Evolutionary conservation across 2,797 vertebrate genomes (phyloP), one percentile per base, ranked within the genome.

Genomic region (Anguilla anguilla): DNA sequence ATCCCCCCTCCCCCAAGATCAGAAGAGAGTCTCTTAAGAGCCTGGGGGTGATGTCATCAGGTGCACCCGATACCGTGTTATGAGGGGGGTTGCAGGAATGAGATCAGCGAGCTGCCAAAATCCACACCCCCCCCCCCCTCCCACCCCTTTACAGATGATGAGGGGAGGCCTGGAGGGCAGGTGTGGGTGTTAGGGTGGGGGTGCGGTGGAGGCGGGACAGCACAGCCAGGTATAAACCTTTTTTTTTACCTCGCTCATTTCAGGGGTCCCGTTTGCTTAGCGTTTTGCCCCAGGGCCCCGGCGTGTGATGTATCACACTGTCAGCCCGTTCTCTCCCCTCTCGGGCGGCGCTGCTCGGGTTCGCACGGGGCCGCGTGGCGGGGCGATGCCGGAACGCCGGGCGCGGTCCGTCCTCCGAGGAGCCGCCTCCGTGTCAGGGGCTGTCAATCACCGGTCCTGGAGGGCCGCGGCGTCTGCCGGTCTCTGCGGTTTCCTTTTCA

Each of bases 1-100:
- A 67, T 25, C 84, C 81, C 35, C 72, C 61, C 81, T 85, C 72
- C 84, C 86, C 25, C 61, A 2, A 25, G 19, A 64, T 64, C 61
- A 64, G 61, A 9, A 53, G 39, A 49, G 55, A 51, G 35, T 15
- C 11, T 46, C 69, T 2, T 7, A 1, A 49, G 77, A 49, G 25
- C 7, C 39, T 25, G 19, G 77, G 22, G 77, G n/a, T 49, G 77
- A 81, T 81, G 77, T 81, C 77, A 81, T 81, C 19, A 19, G 1
- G 39, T 43, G 35, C 39, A 79, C 17, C 13, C 77, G 72, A 81
- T 81, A 49, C 22, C 4, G 19, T 22, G 39, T 46, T 22, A 49
- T 46, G 72, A 77, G 72, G 31, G 31, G 35, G 67, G 31, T n/a
- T 15, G 39, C 39, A 46, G 77, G 17, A 3, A 49, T 49, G 77